Conservation (phyloP, 2,113 vertebrate species). For the Phrynocephalus versicolor region DNA sequence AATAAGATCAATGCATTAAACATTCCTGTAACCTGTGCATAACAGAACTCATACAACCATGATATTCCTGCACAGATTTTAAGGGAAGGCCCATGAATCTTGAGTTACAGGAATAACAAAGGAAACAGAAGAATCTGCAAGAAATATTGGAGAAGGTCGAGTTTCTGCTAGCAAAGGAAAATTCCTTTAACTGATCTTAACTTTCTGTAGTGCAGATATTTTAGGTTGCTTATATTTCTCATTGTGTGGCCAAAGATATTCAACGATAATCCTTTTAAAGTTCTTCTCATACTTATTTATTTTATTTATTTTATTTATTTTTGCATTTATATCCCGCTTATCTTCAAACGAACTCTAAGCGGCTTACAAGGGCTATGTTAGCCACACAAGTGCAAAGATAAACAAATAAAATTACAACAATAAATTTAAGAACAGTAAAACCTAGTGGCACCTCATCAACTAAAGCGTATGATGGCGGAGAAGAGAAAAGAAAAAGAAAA, state of each 20-base stretch:
- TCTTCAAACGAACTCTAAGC: too few species aligned
- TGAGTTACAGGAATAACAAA: neutral
- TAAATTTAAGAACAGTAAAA: too few species aligned
- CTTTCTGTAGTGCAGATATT: neutral
- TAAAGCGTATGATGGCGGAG: too few species aligned
- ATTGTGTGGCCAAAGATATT: too few species aligned
- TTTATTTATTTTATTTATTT: too few species aligned
- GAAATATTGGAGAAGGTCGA: neutral
- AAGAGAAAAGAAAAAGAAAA: too few species aligned
- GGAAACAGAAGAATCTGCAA: neutral
- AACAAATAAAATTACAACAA: too few species aligned
- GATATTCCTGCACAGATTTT: neutral
- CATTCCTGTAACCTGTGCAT: neutral
- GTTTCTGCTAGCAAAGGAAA: neutral
- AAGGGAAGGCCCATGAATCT: neutral
- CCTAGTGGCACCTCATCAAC: too few species aligned
- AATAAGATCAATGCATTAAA: neutral
- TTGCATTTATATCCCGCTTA: too few species aligned
- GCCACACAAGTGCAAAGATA: too few species aligned
- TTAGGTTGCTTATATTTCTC: neutral
- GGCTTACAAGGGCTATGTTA: too few species aligned
- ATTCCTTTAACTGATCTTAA: neutral
- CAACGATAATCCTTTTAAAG: neutral
- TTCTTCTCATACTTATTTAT: neutral
- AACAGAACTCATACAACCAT: neutral